Conservation (phyloP, 1,140 invertebrate genomes). For the Sminthurinus signatus region DNA sequence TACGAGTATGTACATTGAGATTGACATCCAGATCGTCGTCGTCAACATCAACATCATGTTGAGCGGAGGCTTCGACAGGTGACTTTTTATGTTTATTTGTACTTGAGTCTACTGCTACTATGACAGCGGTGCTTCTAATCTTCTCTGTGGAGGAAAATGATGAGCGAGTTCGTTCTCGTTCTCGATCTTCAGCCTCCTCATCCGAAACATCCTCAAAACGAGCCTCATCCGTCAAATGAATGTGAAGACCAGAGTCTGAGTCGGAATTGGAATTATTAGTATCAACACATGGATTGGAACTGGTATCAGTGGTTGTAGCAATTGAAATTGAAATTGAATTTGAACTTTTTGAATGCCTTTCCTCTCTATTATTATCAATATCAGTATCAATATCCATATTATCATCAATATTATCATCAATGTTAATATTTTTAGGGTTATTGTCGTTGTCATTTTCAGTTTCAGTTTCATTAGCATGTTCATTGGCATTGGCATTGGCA, state of each 20-base stretch:
- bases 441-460: too few relatives aligned
- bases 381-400: too few relatives aligned
- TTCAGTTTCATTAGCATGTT: neutral
- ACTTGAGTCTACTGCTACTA: neutral
- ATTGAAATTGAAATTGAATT: neutral
- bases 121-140: neutral
- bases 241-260: constrained; percentile 3
- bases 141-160: neutral
- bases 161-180: neutral
- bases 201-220: constrained; percentile 3
- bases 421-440: too few relatives aligned
- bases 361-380: too few relatives aligned
- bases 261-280: neutral
- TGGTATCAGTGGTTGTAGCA: neutral
- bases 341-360: too few relatives aligned
- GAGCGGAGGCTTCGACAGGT: too few relatives aligned
- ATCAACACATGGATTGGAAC: neutral
- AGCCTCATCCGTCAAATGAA: neutral
- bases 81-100: too few relatives aligned
- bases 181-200: neutral
- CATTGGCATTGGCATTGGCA: neutral
- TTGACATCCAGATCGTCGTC: neutral
- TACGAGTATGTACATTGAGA: too few relatives aligned
- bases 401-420: too few relatives aligned
- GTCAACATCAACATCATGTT: too few relatives aligned